Evolutionary conservation across 2,113 vertebrate species (phyloP).

Genomic region (Silurus asotus): DNA sequence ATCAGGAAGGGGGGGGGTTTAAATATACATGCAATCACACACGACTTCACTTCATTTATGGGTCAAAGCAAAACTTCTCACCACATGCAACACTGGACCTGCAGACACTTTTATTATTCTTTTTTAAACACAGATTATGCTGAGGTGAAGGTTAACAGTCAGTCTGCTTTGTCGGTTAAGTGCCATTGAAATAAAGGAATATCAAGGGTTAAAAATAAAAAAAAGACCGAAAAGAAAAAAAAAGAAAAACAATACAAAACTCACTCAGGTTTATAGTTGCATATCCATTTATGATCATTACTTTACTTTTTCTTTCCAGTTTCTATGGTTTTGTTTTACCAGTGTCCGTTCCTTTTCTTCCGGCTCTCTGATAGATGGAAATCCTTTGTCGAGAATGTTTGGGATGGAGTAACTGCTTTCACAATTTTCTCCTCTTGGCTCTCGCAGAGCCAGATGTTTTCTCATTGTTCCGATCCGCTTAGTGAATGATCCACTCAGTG

Average conservation of each 20-base stretch:
- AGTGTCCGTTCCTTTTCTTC: neutral
- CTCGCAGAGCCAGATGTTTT: constrained; percentile 36
- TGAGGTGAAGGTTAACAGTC: constrained; percentile 39
- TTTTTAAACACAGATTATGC: constrained; percentile 3
- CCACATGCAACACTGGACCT: constrained; percentile 44
- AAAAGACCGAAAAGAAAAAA: neutral
- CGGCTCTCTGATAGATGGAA: constrained; percentile 20
- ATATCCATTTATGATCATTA: constrained; percentile 24
- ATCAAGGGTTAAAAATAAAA: constrained; percentile 18
- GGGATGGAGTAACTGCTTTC: constrained; percentile 35
- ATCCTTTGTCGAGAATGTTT: constrained; percentile 3
- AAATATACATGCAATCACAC: constrained; percentile 34
- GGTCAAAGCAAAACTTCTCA: constrained; percentile 39
- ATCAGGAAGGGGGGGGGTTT: neutral
- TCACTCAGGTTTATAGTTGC: constrained; percentile 39
- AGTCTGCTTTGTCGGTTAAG: constrained; percentile 15
- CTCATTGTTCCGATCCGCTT: constrained; percentile 29
- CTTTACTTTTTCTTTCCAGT: constrained; percentile 3
- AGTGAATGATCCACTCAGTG: constrained; percentile 15
- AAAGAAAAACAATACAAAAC: neutral
- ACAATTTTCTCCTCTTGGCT: constrained; percentile 32
- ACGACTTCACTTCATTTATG: constrained; percentile 40
- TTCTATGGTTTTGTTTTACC: constrained; percentile 21
- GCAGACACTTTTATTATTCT: constrained; percentile 16
- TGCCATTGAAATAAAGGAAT: constrained; percentile 32